Percentiles rank a stretch among this genome's conserved stretches.
phyloP scores from a whole-genome alignment of 2,797 vertebrate species.

The Todus mexicanus region DNA sequence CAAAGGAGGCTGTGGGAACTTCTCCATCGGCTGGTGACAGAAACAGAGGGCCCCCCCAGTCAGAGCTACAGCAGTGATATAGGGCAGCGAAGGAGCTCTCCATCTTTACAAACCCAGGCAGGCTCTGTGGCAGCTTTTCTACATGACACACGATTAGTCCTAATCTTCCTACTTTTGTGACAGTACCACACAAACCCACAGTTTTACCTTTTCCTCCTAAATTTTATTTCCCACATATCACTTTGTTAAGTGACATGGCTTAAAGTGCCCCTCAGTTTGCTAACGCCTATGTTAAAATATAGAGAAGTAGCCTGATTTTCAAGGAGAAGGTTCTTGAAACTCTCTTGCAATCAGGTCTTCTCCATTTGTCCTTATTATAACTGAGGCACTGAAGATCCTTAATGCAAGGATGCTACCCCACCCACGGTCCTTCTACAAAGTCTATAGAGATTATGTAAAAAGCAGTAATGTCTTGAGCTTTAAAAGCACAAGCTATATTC shows the following conservation, averaged over 20 bases:
- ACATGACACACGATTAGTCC: neutral
- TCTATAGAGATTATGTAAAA: neutral
- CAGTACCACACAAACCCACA: neutral
- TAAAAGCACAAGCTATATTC: neutral
- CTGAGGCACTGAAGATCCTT: neutral
- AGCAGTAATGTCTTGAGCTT: neutral
- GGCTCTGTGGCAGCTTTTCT: neutral
- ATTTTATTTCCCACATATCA: neutral
- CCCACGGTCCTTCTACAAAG: neutral
- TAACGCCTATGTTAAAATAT: neutral
- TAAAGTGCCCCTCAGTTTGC: neutral
- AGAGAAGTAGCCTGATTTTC: neutral
- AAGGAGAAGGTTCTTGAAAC: neutral
- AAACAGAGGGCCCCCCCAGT: neutral
- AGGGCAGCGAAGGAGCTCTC: neutral
- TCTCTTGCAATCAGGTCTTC: neutral
- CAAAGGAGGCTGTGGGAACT: conserved; percentile 74
- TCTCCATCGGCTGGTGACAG: conserved; percentile 58
- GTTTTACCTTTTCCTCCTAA: neutral
- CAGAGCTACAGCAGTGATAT: neutral
- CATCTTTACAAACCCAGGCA: neutral
- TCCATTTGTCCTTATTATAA: neutral
- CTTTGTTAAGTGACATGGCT: neutral
- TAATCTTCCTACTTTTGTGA: neutral
- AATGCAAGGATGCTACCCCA: neutral